Conservation (phyloP, 2,797 vertebrate genomes). For the Myripristis murdjan region DNA sequence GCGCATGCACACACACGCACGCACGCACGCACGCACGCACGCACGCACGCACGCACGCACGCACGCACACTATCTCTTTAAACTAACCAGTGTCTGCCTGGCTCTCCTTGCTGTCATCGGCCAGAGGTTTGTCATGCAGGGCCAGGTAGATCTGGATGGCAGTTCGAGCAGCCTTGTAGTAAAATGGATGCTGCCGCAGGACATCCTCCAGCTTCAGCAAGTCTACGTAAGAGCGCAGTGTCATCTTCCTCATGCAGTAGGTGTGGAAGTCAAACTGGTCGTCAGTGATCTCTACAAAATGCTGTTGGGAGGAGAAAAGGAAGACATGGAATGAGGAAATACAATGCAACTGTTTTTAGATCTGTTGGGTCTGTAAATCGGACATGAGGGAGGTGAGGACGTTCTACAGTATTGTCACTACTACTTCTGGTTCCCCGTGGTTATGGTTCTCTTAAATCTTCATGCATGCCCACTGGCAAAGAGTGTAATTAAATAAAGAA, state of each 20-base stretch:
- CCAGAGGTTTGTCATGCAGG: slow-evolving; percentile 93
- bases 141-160: slow-evolving; percentile 95
- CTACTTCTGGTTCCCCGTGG: too few species aligned
- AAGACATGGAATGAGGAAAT: background rate
- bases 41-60: too few species aligned
- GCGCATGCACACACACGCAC: too few species aligned
- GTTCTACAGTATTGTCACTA: too few species aligned
- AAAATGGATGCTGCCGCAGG: slow-evolving; percentile 94
- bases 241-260: slow-evolving; percentile 97
- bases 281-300: slow-evolving; percentile 97
- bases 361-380: background rate
- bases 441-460: too few species aligned
- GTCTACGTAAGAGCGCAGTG: slow-evolving; percentile 95
- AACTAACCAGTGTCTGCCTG: slow-evolving; percentile 91
- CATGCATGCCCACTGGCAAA: too few species aligned
- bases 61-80: too few species aligned
- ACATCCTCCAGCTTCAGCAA: slow-evolving; percentile 95
- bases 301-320: slow-evolving; percentile 73
- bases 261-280: slow-evolving; percentile 98
- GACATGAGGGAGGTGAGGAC: too few species aligned
- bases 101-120: slow-evolving; percentile 93
- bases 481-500: too few species aligned
- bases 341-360: background rate
- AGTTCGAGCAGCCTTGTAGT: slow-evolving; percentile 93
- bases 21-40: too few species aligned